Conservation (phyloP, 2,113 vertebrate genomes). For the Cromileptes altivelis region DNA sequence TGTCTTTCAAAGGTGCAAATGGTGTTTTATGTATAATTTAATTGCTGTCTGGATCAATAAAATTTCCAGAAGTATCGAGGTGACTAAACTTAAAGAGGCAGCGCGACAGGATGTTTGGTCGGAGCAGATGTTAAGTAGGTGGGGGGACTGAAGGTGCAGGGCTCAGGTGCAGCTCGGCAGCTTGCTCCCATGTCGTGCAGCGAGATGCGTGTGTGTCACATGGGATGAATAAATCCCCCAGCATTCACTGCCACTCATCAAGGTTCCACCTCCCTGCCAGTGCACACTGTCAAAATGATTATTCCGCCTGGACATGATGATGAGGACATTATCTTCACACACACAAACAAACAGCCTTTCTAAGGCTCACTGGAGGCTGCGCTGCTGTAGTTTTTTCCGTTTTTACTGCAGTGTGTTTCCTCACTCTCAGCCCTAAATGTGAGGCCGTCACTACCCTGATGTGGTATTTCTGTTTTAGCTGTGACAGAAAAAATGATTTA, state of each 20-base stretch:
- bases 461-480: constrained; percentile 12
- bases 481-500: neutral
- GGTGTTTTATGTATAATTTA: neutral
- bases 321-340: constrained; percentile 52
- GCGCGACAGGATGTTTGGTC: constrained; percentile 12
- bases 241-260: constrained; percentile 73
- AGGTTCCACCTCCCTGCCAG: constrained; percentile 54
- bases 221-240: constrained; percentile 67
- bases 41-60: neutral
- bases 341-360: constrained; percentile 50
- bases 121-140: constrained; percentile 51
- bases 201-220: constrained; percentile 30
- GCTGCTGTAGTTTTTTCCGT: constrained; percentile 6
- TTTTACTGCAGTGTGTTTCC: constrained; percentile 41
- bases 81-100: constrained; percentile 11
- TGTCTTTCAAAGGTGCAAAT: neutral
- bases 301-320: constrained; percentile 65
- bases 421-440: neutral
- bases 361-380: constrained; percentile 30
- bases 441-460: constrained; percentile 9
- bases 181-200: constrained; percentile 38
- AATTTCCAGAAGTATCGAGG: constrained; percentile 1
- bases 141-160: constrained; percentile 42
- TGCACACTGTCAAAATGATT: constrained; percentile 70
- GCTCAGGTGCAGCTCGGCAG: constrained; percentile 67